A percentile compares a stretch with the other conserved stretches of the same genome.
Evolutionary conservation across 92 coral and sea anemone species (phyloP).

Genomic region (Zoanthus solanderi): DNA sequence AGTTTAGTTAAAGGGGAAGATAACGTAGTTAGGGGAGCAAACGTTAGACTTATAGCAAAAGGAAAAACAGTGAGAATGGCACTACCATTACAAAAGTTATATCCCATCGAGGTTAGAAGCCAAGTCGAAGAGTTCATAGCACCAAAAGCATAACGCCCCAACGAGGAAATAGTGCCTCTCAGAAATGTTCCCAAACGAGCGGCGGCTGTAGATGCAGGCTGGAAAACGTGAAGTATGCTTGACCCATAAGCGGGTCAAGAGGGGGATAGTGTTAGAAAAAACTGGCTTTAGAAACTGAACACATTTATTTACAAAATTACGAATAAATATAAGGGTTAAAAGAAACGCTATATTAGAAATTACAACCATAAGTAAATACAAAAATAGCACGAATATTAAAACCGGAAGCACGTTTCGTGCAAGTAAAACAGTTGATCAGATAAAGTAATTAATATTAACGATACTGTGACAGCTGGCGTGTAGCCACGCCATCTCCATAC

Average conservation of each 20-base stretch:
- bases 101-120: neutral
- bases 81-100: neutral
- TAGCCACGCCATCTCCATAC: neutral
- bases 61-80: neutral
- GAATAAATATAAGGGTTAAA: no score
- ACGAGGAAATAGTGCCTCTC: neutral
- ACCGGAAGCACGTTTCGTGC: no score
- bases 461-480: neutral
- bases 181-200: neutral
- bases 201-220: neutral
- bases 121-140: neutral
- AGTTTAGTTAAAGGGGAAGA: neutral
- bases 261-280: neutral
- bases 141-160: neutral
- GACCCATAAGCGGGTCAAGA: neutral
- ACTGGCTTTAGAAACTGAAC: no score
- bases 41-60: neutral
- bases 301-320: no score
- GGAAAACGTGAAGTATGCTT: neutral
- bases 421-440: no score
- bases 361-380: no score
- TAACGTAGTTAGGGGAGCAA: neutral
- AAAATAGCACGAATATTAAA: no score
- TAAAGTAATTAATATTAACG: neutral
- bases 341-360: neutral